A percentile compares a stretch with the other conserved stretches of the same genome.
Evolutionary conservation across 2,113 vertebrate species (phyloP).

Genomic region (Thryonomys swinderianus): DNA sequence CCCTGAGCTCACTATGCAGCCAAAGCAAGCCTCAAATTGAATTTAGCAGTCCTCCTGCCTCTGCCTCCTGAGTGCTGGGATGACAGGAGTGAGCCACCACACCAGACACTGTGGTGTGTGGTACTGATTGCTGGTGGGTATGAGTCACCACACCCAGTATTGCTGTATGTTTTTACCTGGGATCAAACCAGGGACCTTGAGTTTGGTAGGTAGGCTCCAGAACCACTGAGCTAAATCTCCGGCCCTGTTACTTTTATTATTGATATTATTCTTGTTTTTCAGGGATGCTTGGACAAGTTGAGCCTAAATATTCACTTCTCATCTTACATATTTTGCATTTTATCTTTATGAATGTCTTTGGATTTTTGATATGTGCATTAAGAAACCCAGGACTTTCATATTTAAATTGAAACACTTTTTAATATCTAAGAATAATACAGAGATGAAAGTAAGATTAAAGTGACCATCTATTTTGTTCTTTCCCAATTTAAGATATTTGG

Average conservation of each 20-base stretch:
- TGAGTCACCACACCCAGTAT: no score
- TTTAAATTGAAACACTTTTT: slow-evolving; percentile 7
- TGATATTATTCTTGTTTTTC: background rate
- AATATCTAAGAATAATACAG: background rate
- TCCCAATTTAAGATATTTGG: background rate
- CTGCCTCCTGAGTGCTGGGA: no score
- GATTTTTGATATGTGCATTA: background rate
- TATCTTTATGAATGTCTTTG: background rate
- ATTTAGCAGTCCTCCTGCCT: no score
- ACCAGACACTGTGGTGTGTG: no score
- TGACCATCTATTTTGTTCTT: background rate
- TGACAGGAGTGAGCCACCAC: no score
- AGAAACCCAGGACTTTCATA: background rate
- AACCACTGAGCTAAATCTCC: no score
- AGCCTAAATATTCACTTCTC: background rate
- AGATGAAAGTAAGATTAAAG: background rate
- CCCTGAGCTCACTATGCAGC: no score
- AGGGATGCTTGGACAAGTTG: background rate
- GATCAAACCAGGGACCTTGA: no score
- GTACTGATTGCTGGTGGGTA: no score
- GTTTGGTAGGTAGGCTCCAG: no score
- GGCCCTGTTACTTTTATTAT: background rate
- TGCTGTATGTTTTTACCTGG: no score
- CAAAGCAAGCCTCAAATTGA: no score
- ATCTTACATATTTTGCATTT: background rate